Conservation (phyloP, 2,797 vertebrate species). For the Benthosema pterotum region DNA sequence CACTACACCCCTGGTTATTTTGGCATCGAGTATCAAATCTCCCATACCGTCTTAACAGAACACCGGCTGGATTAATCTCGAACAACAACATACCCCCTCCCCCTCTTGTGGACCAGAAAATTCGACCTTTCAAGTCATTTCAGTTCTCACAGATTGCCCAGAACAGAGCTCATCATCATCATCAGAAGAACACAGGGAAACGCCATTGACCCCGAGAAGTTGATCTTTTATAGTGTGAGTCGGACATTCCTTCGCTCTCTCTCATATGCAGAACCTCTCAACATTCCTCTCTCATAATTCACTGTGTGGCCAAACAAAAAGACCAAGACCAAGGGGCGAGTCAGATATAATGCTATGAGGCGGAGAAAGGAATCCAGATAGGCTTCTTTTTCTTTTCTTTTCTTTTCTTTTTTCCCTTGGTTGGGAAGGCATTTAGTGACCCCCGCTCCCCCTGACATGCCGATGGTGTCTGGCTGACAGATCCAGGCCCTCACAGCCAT, state of each 20-base stretch:
- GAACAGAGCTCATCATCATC: background rate
- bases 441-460: slow-evolving; percentile 74
- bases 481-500: slow-evolving; percentile 60
- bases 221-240: slow-evolving; percentile 7
- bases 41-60: too few species aligned
- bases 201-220: slow-evolving; percentile 14
- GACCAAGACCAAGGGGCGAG: slow-evolving; percentile 58
- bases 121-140: background rate
- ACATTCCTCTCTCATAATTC: slow-evolving; percentile 58
- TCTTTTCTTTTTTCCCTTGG: slow-evolving; percentile 49
- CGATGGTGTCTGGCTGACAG: slow-evolving; percentile 60
- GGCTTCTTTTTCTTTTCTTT: slow-evolving; percentile 68
- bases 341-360: slow-evolving; percentile 50
- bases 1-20: too few species aligned
- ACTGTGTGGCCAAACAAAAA: slow-evolving; percentile 50
- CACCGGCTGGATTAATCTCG: too few species aligned
- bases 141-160: slow-evolving; percentile 9
- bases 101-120: slow-evolving; percentile 11
- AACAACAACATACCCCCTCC: too few species aligned
- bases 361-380: slow-evolving; percentile 60
- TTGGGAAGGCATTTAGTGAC: slow-evolving; percentile 72
- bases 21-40: too few species aligned
- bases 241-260: background rate
- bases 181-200: background rate
- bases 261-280: slow-evolving; percentile 18